Base-by-base conservation (phyloP, 1,140 invertebrate species). In the Grapholita molesta region DNA sequence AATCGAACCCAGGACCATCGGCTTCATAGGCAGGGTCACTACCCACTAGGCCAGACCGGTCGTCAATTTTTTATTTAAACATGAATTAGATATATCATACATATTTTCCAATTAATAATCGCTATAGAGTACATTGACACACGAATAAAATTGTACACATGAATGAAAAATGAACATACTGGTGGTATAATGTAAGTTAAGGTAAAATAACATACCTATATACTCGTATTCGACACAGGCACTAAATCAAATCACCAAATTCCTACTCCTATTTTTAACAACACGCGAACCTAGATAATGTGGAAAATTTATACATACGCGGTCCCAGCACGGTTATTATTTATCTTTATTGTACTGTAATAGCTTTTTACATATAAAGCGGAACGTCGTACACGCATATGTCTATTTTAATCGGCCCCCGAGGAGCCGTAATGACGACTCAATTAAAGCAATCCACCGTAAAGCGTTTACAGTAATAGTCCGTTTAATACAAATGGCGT, bases 391-490 rank as follows among this genome's bases (percentile, higher is more conserved):
- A 61, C 55, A 28, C 55, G 55, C 55, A 61, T 61, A 61, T 25
- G 55, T 61, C 55, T 32, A 61, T 61, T 61, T 61, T 61, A 61
- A 61, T 61, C 55, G 55, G n/a, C 76, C 83, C 77, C 78, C 64
- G 68, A 82, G 75, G 81, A 71, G 69, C 72, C 75, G 70, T 85
- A 84, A 84, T 81, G 76, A 77, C 78, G 73, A 82, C 80, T 80
- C 82, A 83, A 84, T 87, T 84, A 87, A 83, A 82, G 78, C 71
- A 77, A 83, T 80, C 68, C 70, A 80, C 70, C 76, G 78, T 83
- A 81, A 86, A 88, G 76, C 82, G 85, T 86, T 88, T 88, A 88
- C 78, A 30, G 70, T 88, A 86, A 88, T 86, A 79, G 86, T 75
- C 82, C 84, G 82, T 77, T 88, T 85, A 82, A 82, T 83, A 80